Percentiles rank a stretch among this genome's conserved stretches.
Conservation (phyloP, 1,140 invertebrate genomes). For the Zaprionus ghesquierei region DNA sequence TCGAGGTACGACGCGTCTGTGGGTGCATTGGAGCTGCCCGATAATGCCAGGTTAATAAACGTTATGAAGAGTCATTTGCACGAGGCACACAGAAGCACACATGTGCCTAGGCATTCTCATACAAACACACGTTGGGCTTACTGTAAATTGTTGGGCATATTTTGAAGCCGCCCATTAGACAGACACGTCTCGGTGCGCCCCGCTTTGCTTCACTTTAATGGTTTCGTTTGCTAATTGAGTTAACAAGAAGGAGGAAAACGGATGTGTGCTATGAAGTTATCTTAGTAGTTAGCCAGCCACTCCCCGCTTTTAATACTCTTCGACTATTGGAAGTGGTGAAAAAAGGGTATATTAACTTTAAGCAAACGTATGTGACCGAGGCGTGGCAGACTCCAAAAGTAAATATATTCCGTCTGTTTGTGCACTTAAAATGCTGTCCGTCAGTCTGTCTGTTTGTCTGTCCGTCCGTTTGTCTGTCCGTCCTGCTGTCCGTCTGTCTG, state of each 20-base stretch:
- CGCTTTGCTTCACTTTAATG: constrained; percentile 13
- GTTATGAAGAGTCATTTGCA: constrained; percentile 59
- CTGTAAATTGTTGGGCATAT: constrained; percentile 2
- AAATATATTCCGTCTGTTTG: too few species aligned
- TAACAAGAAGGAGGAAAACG: neutral
- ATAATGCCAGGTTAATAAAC: constrained; percentile 78
- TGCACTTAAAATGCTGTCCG: too few species aligned
- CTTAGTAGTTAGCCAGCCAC: neutral
- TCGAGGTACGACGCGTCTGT: neutral
- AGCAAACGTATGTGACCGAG: too few species aligned
- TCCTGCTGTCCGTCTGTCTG: too few species aligned
- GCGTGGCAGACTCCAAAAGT: too few species aligned
- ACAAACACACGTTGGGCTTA: neutral
- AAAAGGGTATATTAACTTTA: too few species aligned
- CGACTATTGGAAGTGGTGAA: too few species aligned
- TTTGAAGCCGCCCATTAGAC: neutral
- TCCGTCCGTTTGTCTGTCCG: too few species aligned
- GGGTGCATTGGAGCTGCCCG: constrained; percentile 47
- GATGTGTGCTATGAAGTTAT: neutral
- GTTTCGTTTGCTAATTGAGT: constrained; percentile 4
- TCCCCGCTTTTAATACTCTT: too few species aligned
- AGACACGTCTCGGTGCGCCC: neutral
- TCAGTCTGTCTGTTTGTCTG: too few species aligned
- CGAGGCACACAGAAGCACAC: constrained; percentile 15
- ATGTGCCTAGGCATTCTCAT: neutral